Evolutionary conservation across 2,797 vertebrate species (phyloP), one percentile per base, ranked within the genome.

Genomic region (Zalophus californianus): DNA sequence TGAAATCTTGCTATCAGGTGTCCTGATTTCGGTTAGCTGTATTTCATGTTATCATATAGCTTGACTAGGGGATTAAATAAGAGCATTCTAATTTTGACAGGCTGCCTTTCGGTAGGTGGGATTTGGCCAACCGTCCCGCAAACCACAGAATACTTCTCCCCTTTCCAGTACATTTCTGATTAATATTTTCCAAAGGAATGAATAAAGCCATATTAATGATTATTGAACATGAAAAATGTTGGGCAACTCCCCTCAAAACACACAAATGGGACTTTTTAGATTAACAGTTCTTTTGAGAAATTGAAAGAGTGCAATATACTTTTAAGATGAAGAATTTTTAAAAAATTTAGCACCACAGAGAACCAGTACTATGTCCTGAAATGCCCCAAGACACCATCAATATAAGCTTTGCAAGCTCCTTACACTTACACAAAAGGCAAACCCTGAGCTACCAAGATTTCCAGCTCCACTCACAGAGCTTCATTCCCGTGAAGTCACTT

Each of bases 31-130:
- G 75, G 79, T 91, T 91, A 29, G 89, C 86, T 86, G 79, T 73
- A 92, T 97, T 93, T 94, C 95, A 89, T 10, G 73, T 83, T 70
- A 77, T 83, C 90, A 91, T n/a, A 97, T 95, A 78, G 66, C 77
- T 96, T 90, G 82, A 10, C 88, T 20, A 56, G 14, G 56, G 86
- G 95, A 98, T 97, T 94, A 97, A 85, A 96, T 96, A 95, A n/a
- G 66, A 88, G 18, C 41, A 92, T 84, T 98, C 93, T 86, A 75
- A 93, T 96, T 90, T 91, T 38, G 78, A 89, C 84, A 79, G 85
- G 56, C 52, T 62, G 54, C 21, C 5, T 75, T 75, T 66, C 41
- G 38, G 56, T 27, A 88, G 86, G 80, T 83, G 75, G 58, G 50
- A 77, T 86, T 86, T 89, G 68, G 23, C 50, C 80, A 77, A 80